A percentile compares a stretch with the other conserved stretches of the same genome.
phyloP scores from a whole-genome alignment of 2,113 vertebrate species.

The Megaptera novaeangliae region DNA sequence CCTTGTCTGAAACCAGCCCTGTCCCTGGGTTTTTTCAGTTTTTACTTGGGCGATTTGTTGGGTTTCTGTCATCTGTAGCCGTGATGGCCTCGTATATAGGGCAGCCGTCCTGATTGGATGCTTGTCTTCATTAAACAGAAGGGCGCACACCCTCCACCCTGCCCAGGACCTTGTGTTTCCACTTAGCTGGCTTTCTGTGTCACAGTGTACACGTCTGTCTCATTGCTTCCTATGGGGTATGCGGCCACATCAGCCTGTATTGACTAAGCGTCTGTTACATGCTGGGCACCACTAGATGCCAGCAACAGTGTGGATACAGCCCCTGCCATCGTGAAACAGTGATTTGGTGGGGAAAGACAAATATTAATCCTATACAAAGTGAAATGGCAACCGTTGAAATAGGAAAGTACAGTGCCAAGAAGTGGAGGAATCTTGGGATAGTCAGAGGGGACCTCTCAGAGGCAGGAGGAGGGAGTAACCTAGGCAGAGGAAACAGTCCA shows the following conservation, averaged over 20 bases:
- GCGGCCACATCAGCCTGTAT: neutral
- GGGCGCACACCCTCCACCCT: no score
- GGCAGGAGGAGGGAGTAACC: neutral
- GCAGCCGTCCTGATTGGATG: rapidly evolving
- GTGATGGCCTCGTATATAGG: rapidly evolving
- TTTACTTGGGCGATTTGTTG: neutral
- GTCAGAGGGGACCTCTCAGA: neutral
- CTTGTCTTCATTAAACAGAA: neutral
- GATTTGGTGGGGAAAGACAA: neutral
- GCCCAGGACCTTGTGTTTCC: rapidly evolving
- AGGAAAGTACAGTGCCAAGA: rapidly evolving
- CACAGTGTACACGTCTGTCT: neutral
- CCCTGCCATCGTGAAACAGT: neutral
- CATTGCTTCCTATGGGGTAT: rapidly evolving
- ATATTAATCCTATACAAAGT: neutral
- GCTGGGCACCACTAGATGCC: neutral
- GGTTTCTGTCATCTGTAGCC: neutral
- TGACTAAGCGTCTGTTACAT: rapidly evolving
- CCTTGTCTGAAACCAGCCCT: neutral
- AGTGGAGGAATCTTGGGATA: neutral
- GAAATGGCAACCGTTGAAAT: neutral
- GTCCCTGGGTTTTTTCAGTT: no score
- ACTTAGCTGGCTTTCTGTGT: rapidly evolving
- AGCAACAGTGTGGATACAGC: rapidly evolving
- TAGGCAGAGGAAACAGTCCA: neutral